Base-by-base conservation (phyloP, 2,797 vertebrate genomes). In the Glyptemys insculpta region DNA sequence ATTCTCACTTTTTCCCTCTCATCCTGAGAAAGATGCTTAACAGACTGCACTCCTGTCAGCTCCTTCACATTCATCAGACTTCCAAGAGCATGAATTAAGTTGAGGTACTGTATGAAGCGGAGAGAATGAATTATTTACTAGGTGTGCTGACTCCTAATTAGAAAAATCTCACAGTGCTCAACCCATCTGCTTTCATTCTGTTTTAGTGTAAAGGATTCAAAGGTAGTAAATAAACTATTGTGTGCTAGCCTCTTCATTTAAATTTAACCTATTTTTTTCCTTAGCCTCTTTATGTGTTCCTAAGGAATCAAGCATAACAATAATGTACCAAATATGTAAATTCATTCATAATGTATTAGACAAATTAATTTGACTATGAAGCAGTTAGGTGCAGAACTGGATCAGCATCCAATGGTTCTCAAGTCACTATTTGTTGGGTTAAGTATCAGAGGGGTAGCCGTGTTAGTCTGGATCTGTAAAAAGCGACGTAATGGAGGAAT, bases 21-120 rank as follows among this genome's bases (percentile, higher is more conserved):
- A 10, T 97, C 97, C 12, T 18, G 93, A 8, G 98, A 98, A 23
- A 99, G 97, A 52, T 98, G 91, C 57, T 97, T 98, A 94, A 99
- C 95, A 47, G 98, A 94, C 93, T 97, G 88, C 56, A 97, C 92
- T 47, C 98, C 98, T 0, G 97, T 96, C 97, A 99, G 98, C 76
- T 98, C 98, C 84, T 95, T 96, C 97, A 98, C 97, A 68, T 98
- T 93, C 97, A 99, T 87, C 93, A 98, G 98, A 9, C 97, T 97
- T 47, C 97, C 95, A 34, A 99, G 97, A 1, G 98, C 98, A 21
- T 87, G 72, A 7, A 97, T 98, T 89, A 98, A 81, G 31, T 98
- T 98, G 49, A 98, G 89, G 95, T 98, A 99, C 99, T 99, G 85
- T 16, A 50, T 21, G 79, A 88, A 91, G 85, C 90, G 54, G 1